Conservation (phyloP, 2,888 invertebrate genomes). For the Microctonus aethiopoides region DNA sequence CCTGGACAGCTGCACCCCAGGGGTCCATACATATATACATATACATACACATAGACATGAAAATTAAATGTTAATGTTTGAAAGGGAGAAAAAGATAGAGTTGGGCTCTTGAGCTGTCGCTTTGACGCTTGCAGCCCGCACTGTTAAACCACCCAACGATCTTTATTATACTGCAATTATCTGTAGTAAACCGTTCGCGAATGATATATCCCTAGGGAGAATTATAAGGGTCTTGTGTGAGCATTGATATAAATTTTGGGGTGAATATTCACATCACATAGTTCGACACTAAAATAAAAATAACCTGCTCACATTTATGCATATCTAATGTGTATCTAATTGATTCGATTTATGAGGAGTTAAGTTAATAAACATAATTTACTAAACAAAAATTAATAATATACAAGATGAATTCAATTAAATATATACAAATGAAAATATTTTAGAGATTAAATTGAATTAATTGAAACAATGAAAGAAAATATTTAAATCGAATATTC, state of each 20-base stretch:
- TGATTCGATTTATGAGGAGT: background rate
- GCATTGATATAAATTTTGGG: constrained; percentile 5
- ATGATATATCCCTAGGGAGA: constrained; percentile 14
- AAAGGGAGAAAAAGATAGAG: constrained; percentile 2
- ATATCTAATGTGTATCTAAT: constrained; percentile 1
- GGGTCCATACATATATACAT: constrained; percentile 37
- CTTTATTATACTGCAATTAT: constrained; percentile 54
- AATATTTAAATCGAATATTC: background rate
- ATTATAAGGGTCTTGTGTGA: constrained; percentile 10
- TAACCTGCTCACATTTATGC: constrained; percentile 26
- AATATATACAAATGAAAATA: background rate
- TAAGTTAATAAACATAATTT: background rate
- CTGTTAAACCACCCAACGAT: constrained; percentile 35
- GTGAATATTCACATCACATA: background rate
- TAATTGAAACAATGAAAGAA: background rate
- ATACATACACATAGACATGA: constrained; percentile 8
- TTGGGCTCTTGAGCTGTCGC: constrained; percentile 37
- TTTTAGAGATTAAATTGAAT: background rate
- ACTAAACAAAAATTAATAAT: background rate
- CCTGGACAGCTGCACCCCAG: constrained; percentile 56
- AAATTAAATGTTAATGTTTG: constrained; percentile 26
- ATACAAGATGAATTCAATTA: background rate
- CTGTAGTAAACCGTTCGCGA: constrained; percentile 32
- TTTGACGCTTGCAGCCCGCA: constrained; percentile 48
- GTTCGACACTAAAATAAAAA: constrained; percentile 7